Evolutionary conservation across 2,797 vertebrate species (phyloP).

Genomic region (Peromyscus attwateri): DNA sequence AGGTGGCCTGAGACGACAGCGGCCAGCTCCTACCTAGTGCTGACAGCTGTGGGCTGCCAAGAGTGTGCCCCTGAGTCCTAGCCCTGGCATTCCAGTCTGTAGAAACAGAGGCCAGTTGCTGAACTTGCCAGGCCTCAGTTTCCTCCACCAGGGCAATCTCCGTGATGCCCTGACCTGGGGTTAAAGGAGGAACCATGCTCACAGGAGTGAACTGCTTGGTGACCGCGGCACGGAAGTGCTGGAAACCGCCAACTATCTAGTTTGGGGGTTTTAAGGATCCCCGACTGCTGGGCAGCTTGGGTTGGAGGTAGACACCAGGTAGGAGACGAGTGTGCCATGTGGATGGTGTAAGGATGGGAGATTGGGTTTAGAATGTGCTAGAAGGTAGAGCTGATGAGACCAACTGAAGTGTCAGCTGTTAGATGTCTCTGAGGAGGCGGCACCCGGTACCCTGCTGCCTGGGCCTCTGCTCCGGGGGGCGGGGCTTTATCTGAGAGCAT

Average conservation of each 20-base stretch:
- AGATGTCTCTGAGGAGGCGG: not conserved
- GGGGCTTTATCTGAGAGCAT: not conserved
- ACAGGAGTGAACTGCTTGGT: not conserved
- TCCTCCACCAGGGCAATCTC: not conserved
- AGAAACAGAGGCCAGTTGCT: rapidly evolving
- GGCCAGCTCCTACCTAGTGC: not conserved
- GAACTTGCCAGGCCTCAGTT: not conserved
- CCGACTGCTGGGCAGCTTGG: rapidly evolving
- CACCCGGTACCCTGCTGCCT: not conserved
- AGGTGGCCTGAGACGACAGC: rapidly evolving
- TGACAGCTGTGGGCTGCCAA: not conserved
- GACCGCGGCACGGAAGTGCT: rapidly evolving
- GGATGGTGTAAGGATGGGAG: rapidly evolving
- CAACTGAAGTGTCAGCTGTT: rapidly evolving
- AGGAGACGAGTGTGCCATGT: rapidly evolving
- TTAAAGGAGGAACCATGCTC: not conserved
- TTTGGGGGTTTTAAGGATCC: not conserved
- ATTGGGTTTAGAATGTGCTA: not conserved
- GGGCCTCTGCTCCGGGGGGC: too few species aligned
- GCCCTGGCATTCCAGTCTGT: rapidly evolving
- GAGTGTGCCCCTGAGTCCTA: rapidly evolving
- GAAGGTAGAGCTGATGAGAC: not conserved
- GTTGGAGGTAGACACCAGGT: not conserved
- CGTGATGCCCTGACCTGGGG: rapidly evolving
- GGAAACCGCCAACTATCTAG: not conserved